Base-by-base conservation (phyloP, 2,797 vertebrate genomes). In the Rhinogobio ventralis region DNA sequence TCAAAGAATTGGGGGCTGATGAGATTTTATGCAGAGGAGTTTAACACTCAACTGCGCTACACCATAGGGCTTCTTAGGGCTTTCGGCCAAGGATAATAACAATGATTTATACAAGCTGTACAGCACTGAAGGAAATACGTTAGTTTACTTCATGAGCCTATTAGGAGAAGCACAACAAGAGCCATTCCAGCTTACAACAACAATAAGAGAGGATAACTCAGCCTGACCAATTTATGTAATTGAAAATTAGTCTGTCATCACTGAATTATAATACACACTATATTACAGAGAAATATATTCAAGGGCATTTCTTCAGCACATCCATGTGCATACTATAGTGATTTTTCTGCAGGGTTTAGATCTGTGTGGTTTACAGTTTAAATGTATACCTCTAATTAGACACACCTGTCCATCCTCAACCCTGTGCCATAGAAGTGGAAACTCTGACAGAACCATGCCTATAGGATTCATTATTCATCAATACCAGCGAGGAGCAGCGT, bases 381-480 rank as follows among this genome's bases (percentile, higher is more conserved):
- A 42, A 77, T 68, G 7, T 57, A 46, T 55, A 53, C 15, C 20
- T 51, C 30, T 36, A 51, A 72, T 77, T 85, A 46, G 28, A 67
- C 60, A 51, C 57, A 33, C 46, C 46, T 73, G 49, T 68, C n/a
- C 68, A 28, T 72, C 60, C 57, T 46, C 25, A 85, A 60, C 17
- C 9, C 49, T 13, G 23, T 51, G 74, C 82, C 71, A 72, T 62
- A 84, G 45, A 77, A 79, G 68, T 15, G 23, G 14, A 15, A 68
- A 45, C 68, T 20, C 69, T 49, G 83, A 82, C 68, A 79, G 68
- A 84, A 79, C 39, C 49, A 51, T 87, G 85, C 69, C 82, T 79
- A 68, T 57, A 51, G 28, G 79, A 85, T 85, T 79, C 80, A 87
- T 88, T 82, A 88, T 86, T 87, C 30, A 86, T 85, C 53, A 66